phyloP scores from a whole-genome alignment of 2,888 invertebrate species.

The Tetrapedia diversipes region DNA sequence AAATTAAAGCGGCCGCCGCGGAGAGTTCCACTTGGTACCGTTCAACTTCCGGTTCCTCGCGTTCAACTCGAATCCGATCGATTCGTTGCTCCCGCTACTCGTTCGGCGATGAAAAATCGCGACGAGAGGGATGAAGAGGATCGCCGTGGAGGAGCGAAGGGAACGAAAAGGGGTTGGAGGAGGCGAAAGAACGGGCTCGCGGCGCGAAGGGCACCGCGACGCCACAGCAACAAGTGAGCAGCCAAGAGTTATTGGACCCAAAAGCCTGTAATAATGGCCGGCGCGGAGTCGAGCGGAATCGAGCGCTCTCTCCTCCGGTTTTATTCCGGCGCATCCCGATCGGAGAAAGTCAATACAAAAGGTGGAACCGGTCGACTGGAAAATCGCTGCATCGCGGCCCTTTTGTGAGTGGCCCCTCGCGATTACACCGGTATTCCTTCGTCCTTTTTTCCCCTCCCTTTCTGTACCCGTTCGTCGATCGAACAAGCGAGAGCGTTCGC shows the following conservation, averaged over 20 bases:
- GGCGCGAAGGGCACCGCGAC: constrained; percentile 22
- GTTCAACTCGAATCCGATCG: constrained; percentile 1
- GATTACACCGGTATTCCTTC: constrained; percentile 35
- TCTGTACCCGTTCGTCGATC: background rate
- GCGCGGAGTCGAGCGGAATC: constrained; percentile 52
- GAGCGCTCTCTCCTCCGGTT: constrained; percentile 45
- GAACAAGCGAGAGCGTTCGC: background rate
- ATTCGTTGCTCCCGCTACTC: background rate
- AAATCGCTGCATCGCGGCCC: constrained; percentile 49
- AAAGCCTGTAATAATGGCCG: constrained; percentile 63
- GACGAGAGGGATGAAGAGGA: background rate
- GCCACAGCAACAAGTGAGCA: constrained; percentile 63
- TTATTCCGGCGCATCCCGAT: constrained; percentile 51
- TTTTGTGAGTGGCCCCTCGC: constrained; percentile 29
- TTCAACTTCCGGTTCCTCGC: constrained; percentile 8
- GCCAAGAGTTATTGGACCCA: constrained; percentile 63
- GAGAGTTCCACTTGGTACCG: constrained; percentile 8
- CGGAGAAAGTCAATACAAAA: constrained; percentile 60
- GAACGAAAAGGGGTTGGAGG: too few relatives aligned
- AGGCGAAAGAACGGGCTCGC: background rate
- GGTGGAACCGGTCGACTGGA: constrained; percentile 39
- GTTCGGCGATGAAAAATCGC: constrained; percentile 30
- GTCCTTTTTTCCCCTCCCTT: background rate
- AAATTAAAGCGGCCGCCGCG: constrained; percentile 27
- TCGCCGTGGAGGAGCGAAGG: background rate